Conservation (phyloP, 2,797 vertebrate genomes). For the Urophycis tenuis region DNA sequence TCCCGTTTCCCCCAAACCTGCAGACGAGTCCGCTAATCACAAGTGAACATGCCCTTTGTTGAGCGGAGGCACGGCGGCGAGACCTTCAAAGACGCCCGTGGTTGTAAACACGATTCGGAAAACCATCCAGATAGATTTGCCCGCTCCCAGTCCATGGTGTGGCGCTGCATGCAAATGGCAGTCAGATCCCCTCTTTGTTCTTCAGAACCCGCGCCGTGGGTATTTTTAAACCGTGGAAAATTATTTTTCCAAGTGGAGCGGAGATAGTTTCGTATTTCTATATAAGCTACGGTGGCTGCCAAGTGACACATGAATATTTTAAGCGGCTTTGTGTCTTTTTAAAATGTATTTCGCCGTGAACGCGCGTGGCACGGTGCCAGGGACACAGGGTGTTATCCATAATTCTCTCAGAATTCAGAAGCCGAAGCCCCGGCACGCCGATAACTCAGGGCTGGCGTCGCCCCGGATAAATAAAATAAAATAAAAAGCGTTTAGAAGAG, state of each 20-base stretch:
- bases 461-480: conserved; percentile 83
- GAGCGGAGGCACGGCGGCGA: conserved; percentile 50
- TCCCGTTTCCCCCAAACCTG: conserved; percentile 49
- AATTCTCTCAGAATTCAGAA: conserved; percentile 80
- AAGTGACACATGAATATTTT: conserved; percentile 88
- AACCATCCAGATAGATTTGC: conserved; percentile 56
- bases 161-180: conserved; percentile 62
- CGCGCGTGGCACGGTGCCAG: conserved; percentile 76
- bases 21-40: conserved; percentile 49
- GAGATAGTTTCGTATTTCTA: conserved; percentile 81
- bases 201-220: conserved; percentile 73
- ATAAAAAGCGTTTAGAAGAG: conserved; percentile 73
- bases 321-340: conserved; percentile 88
- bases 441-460: conserved; percentile 75
- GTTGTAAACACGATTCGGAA: conserved; percentile 62
- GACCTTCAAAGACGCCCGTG: conserved; percentile 61
- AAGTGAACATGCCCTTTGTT: conserved; percentile 45
- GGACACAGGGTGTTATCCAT: conserved; percentile 75
- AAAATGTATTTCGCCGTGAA: conserved; percentile 81
- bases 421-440: conserved; percentile 76
- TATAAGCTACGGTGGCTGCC: conserved; percentile 73
- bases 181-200: conserved; percentile 67
- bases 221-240: conserved; percentile 76
- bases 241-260: conserved; percentile 72
- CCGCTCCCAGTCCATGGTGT: conserved; percentile 46